A percentile compares a stretch with the other conserved stretches of the same genome.
These are phyloP conservation scores for Tachysurus vachellii DNA, from an alignment of 2,113 vertebrate genomes.

Conservation along the genomic window DNA sequence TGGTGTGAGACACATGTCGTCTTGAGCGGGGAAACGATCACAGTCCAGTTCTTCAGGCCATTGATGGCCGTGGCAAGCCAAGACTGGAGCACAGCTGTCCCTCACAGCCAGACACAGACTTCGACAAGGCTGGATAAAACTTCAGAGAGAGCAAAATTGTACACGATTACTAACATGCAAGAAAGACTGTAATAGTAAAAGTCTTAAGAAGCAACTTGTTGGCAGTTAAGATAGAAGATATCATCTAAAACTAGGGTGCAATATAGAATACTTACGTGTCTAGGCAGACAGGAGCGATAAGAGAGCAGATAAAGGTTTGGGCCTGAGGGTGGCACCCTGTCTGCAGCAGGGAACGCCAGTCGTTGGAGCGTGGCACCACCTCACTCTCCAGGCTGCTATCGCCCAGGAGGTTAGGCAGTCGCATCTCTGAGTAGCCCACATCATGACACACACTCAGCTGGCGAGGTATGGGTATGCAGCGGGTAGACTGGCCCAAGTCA, in stretches of 20 bases:
- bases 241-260: background rate
- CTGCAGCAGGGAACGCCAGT: constrained; percentile 78
- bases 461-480: constrained; percentile 81
- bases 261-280: constrained; percentile 77
- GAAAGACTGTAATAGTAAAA: background rate
- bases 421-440: constrained; percentile 86
- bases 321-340: constrained; percentile 83
- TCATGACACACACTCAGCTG: constrained; percentile 82
- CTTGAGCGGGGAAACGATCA: constrained; percentile 77
- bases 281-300: constrained; percentile 84
- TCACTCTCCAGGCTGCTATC: constrained; percentile 81
- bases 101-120: constrained; percentile 81
- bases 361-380: constrained; percentile 76
- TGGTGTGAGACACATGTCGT: constrained; percentile 80
- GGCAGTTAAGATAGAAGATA: constrained; percentile 19
- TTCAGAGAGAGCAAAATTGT: constrained; percentile 54
- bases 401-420: constrained; percentile 86
- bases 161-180: background rate
- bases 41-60: constrained; percentile 83
- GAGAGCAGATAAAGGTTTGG: constrained; percentile 82
- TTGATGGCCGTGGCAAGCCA: constrained; percentile 78
- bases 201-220: background rate
- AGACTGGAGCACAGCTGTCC: constrained; percentile 78
- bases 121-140: constrained; percentile 85
- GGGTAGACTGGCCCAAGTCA: constrained; percentile 84